Evolutionary conservation across 1,140 invertebrate genomes (phyloP), one percentile per base, ranked within the genome.

Genomic region (Calliphora vicina): DNA sequence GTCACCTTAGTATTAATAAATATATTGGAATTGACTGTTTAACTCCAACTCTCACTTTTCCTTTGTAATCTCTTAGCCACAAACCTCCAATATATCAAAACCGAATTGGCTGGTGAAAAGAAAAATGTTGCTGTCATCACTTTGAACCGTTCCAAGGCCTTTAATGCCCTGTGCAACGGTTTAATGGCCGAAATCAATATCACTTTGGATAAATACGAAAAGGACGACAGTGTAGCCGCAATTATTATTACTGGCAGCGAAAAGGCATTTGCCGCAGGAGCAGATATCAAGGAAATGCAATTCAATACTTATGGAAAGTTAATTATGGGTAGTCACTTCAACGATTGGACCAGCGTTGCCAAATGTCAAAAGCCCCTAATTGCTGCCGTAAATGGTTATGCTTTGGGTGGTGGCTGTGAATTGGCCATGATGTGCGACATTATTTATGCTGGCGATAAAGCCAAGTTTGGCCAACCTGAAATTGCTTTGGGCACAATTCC

Each of bases 371-470:
- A 99, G 89, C 99, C 98, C n/a, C 91, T 99, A 20, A 99, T 99
- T 87, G 99, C 99, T 83, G 99, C 98, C 83, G 98, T 99, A 3
- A 99, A 99, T 92, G 99, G 99, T 82, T 99, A 96, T 92, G 88
- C 88, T 94, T 91, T 99, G 13, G 98, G 99, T 29, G 99, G 99
- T 80, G 99, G 99, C 0, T 99, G 97, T 92, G 99, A 99, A 91
- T 87, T 99, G 27, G 98, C 98, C 0, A 99, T 99, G 98, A 98
- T 99, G 95, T 99, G 98, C 91, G 99, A 99, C 89, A 99, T 99
- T 20, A 99, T 99, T 85, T 99, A 99, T 91, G 99, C 99, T 4
- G 97, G 98, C 1, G 98, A 99, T 84, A 99, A 97, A 87, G 98
- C 99, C 13, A 97, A 96, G 89, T 99, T 99, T 91, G 98, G 97